These are phyloP conservation scores for Desmophyllum pertusum DNA, from an alignment of 92 coral and sea anemone species.

Conservation along the genomic window DNA sequence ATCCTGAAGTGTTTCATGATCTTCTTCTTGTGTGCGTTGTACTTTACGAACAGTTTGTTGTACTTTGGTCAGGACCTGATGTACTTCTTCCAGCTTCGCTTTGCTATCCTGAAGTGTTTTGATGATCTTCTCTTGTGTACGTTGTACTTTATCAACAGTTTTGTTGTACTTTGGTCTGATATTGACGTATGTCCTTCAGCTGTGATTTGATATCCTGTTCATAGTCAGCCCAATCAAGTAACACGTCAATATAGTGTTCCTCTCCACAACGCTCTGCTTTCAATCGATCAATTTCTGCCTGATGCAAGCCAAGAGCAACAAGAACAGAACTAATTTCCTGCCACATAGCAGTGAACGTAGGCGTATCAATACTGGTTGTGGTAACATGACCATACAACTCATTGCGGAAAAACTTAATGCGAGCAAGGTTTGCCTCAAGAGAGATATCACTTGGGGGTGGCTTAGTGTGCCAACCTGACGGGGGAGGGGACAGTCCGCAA, in stretches of 20 bases:
- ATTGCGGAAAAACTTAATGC: slow-evolving; percentile 67
- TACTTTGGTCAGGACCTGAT: not conserved
- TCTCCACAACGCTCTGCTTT: slow-evolving; percentile 39
- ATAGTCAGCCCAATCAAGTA: slow-evolving; percentile 15
- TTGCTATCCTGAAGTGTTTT: not conserved
- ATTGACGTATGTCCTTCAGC: not conserved
- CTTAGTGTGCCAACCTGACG: slow-evolving; percentile 34
- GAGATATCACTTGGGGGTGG: slow-evolving; percentile 60
- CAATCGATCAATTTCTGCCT: slow-evolving; percentile 51
- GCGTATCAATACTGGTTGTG: slow-evolving; percentile 36
- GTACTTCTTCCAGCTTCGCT: not conserved
- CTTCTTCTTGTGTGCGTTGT: too few species aligned
- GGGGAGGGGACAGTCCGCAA: slow-evolving; percentile 64
- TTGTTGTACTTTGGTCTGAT: not conserved
- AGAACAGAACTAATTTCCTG: slow-evolving; percentile 51
- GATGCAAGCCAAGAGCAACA: slow-evolving; percentile 55
- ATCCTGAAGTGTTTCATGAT: too few species aligned
- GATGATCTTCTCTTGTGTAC: not conserved
- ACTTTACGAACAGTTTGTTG: not conserved
- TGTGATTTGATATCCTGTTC: slow-evolving; percentile 32
- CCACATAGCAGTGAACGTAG: slow-evolving; percentile 57
- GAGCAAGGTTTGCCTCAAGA: slow-evolving; percentile 63
- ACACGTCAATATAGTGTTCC: slow-evolving; percentile 6
- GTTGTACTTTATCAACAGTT: not conserved
- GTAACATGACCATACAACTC: slow-evolving; percentile 51